phyloP scores from a whole-genome alignment of 2,113 vertebrate genomes.

The Aspiorhynchus laticeps region DNA sequence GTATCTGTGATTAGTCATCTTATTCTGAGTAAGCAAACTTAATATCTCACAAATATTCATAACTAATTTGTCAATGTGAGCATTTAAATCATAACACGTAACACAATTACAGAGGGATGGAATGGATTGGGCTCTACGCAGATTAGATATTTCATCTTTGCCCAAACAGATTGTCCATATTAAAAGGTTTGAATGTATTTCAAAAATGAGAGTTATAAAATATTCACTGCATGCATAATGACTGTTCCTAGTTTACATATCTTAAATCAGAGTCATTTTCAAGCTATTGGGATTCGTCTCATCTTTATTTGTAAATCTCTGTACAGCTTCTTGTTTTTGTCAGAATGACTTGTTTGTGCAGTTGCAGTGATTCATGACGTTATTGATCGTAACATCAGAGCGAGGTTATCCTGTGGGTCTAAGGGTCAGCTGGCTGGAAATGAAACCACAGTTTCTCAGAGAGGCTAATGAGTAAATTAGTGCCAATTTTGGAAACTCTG shows the following conservation, averaged over 20 bases:
- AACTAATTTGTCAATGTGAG: not conserved
- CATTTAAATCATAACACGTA: conserved; percentile 15
- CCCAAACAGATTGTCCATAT: not conserved
- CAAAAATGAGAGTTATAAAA: conserved; percentile 17
- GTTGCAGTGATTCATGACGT: not conserved
- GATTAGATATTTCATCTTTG: conserved; percentile 3
- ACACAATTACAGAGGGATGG: conserved; percentile 21
- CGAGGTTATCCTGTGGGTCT: not conserved
- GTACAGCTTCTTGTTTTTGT: conserved; percentile 15
- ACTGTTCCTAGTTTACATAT: conserved; percentile 7
- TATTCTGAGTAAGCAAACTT: not conserved
- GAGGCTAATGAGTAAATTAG: conserved; percentile 21
- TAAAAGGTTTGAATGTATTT: conserved; percentile 3
- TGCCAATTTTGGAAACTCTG: not conserved
- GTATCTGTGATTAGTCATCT: not conserved
- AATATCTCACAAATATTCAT: conserved; percentile 1
- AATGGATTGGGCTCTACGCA: not conserved
- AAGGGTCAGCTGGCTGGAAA: conserved; percentile 2
- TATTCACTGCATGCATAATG: conserved; percentile 13
- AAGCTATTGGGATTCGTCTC: not conserved
- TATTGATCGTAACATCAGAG: not conserved
- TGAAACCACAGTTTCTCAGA: not conserved
- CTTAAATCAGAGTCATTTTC: not conserved
- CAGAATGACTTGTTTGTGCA: conserved; percentile 24
- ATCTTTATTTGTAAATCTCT: not conserved